Evolutionary conservation across 2,888 invertebrate species (phyloP), one percentile per base, ranked within the genome.

Genomic region (Crematogaster levior): DNA sequence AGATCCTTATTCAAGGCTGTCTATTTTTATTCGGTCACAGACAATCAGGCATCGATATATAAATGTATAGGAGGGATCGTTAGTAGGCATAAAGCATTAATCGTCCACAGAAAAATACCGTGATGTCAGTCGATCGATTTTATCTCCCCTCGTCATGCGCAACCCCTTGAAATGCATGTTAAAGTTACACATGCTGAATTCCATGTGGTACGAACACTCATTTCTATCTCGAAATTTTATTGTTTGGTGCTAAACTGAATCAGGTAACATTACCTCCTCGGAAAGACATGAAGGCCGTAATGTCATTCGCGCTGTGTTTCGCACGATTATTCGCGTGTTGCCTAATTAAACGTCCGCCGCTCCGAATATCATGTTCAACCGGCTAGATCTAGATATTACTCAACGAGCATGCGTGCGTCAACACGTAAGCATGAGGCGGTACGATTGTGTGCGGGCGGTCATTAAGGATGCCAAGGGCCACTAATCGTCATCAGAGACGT

Each of bases 401-500:
- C 65, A 72, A 73, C 80, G 82, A 21, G 65, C 56, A 43, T 68
- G 74, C 82, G 65, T 73, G 74, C 82, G 79, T 63, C 65, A 53
- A 80, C 79, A 60, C 79, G 48, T 68, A 61, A 73, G 60, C 43
- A 66, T 21, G 80, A 66, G 72, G 58, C 75, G 48, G 46, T 12
- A 40, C 60, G 63, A 46, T 65, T 61, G 87, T 86, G 87, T 85
- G 86, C 37, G 70, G 85, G 84, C 84, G 88, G 85, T 90, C 89
- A 90, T 90, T 90, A 90, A 90, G 89, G 90, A 90, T 90, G 91
- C 91, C 90, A 86, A 89, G 90, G 90, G 91, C 92, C 90, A 91
- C 92, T 92, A 92, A 91, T 92, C 92, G 92, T 92, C 92, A 92
- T 92, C 91, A 92, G 92, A 90, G 89, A 89, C 90, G 90, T 91